Conservation (phyloP, 2,888 invertebrate genomes). For the Euplagia quadripunctaria region DNA sequence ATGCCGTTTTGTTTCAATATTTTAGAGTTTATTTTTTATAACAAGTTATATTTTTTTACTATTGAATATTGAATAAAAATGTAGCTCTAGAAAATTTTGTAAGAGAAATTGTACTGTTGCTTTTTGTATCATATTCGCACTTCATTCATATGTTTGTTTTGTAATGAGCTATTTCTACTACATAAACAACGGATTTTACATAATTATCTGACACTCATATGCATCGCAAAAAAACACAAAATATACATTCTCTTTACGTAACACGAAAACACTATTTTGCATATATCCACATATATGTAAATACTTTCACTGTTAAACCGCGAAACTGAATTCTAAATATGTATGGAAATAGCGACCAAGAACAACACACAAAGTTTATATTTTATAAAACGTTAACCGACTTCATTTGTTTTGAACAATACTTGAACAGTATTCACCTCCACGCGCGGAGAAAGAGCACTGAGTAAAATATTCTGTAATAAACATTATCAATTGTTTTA, state of each 20-base stretch:
- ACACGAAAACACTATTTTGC: slow-evolving; percentile 31
- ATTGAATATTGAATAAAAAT: background rate
- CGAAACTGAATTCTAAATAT: slow-evolving; percentile 9
- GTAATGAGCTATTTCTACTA: slow-evolving; percentile 22
- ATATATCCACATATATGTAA: slow-evolving; percentile 31
- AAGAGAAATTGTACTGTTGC: slow-evolving; percentile 14
- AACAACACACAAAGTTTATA: slow-evolving; percentile 30
- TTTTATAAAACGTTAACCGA: background rate
- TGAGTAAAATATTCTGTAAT: slow-evolving; percentile 43
- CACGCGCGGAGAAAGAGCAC: slow-evolving; percentile 44
- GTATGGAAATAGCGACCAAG: slow-evolving; percentile 28
- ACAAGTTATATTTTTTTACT: background rate
- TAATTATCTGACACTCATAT: slow-evolving; percentile 34
- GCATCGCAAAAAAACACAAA: slow-evolving; percentile 17
- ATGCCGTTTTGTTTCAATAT: background rate
- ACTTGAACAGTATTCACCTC: slow-evolving; percentile 35
- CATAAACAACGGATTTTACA: slow-evolving; percentile 32
- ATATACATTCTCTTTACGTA: slow-evolving; percentile 39
- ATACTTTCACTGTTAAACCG: slow-evolving; percentile 43
- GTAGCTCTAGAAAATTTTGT: background rate
- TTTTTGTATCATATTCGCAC: slow-evolving; percentile 27
- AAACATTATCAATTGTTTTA: slow-evolving; percentile 53
- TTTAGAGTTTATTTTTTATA: background rate
- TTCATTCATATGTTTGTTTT: slow-evolving; percentile 29
- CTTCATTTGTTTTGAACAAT: background rate